Conservation (phyloP, 2,113 vertebrate species). For the Cyprinus carpio region DNA sequence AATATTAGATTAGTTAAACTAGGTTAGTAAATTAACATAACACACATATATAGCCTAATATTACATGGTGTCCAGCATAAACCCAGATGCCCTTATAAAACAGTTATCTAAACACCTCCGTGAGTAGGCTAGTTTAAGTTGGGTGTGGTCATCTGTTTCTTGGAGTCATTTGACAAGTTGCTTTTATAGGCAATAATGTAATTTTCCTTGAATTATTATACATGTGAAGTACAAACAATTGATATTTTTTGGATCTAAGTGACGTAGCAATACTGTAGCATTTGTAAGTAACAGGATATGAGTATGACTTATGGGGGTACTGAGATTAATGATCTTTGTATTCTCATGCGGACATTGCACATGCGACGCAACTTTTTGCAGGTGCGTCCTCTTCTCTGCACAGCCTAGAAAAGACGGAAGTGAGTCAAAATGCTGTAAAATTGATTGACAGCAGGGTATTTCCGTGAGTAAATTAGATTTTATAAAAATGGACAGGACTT, state of each 20-base stretch:
- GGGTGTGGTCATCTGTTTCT: constrained; percentile 12
- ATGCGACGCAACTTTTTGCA: constrained; percentile 55
- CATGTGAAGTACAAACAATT: constrained; percentile 1
- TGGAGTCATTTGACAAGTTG: neutral
- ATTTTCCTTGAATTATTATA: neutral
- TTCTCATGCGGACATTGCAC: neutral
- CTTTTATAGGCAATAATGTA: constrained; percentile 9
- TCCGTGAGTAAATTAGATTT: constrained; percentile 8
- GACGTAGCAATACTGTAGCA: neutral
- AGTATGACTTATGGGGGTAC: neutral
- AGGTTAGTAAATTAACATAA: too few relatives aligned
- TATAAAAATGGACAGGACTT: neutral
- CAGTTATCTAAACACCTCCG: constrained; percentile 24
- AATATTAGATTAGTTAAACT: too few relatives aligned
- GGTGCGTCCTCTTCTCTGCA: constrained; percentile 69
- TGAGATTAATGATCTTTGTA: constrained; percentile 4
- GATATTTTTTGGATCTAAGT: constrained; percentile 3
- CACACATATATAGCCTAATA: too few relatives aligned
- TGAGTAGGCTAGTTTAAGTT: neutral
- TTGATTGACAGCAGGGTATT: constrained; percentile 58
- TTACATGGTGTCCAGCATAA: too few relatives aligned
- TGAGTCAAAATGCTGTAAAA: constrained; percentile 43
- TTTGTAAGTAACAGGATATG: constrained; percentile 21
- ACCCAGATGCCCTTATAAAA: constrained; percentile 19
- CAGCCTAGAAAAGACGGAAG: constrained; percentile 24